Evolutionary conservation across 2,797 vertebrate species (phyloP).

Genomic region (Percopsis omiscomaycus): DNA sequence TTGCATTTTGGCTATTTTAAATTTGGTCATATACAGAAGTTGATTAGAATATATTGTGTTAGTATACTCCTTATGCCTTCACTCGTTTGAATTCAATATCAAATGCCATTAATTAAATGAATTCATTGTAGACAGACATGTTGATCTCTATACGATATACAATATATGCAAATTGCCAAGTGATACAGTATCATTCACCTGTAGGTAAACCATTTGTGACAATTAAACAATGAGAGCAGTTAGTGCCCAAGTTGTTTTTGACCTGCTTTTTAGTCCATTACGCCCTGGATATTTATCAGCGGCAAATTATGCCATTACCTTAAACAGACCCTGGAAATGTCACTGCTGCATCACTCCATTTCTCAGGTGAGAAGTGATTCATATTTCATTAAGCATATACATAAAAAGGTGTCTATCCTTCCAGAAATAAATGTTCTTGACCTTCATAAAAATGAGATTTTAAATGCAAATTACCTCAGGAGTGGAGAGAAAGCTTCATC

Average conservation of each 20-base stretch:
- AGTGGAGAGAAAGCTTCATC: constrained; percentile 60
- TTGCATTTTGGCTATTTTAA: too few relatives aligned
- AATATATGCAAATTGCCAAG: constrained; percentile 34
- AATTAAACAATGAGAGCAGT: constrained; percentile 64
- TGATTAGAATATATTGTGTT: too few relatives aligned
- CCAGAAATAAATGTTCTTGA: constrained; percentile 79
- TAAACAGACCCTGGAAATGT: constrained; percentile 75
- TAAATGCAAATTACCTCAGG: constrained; percentile 73
- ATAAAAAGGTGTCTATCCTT: constrained; percentile 67
- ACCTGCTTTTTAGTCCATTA: constrained; percentile 72
- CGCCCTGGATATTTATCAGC: constrained; percentile 68
- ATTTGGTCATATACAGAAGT: too few relatives aligned
- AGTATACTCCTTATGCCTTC: neutral
- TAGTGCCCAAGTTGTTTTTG: constrained; percentile 67
- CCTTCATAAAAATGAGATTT: constrained; percentile 79
- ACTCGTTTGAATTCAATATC: constrained; percentile 12
- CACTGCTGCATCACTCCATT: constrained; percentile 71
- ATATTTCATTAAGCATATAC: constrained; percentile 77
- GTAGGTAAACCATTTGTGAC: constrained; percentile 61
- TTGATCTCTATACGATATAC: constrained; percentile 11
- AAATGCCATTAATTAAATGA: constrained; percentile 19
- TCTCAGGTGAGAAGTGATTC: constrained; percentile 76
- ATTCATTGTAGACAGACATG: constrained; percentile 10
- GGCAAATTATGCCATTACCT: constrained; percentile 69
- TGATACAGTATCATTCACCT: constrained; percentile 60